Evolutionary conservation across 2,797 vertebrate species (phyloP).

Genomic region (Anguilla marmorata): DNA sequence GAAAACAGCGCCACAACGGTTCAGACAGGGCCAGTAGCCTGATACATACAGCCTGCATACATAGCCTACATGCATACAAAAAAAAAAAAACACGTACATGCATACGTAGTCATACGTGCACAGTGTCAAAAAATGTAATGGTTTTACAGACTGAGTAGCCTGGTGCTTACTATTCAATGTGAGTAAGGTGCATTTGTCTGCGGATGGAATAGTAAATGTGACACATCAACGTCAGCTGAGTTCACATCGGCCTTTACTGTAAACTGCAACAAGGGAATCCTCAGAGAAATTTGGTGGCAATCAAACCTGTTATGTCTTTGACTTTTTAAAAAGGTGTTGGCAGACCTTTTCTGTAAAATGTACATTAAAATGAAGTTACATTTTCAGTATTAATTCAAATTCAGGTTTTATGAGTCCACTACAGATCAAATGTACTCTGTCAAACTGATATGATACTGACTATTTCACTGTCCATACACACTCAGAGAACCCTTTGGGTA

Average conservation of each 20-base stretch:
- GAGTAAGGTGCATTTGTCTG: background rate
- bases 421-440: too few relatives aligned
- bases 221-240: background rate
- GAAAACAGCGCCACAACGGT: background rate
- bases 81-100: too few relatives aligned
- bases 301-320: conserved; percentile 3
- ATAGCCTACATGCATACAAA: background rate
- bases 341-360: background rate
- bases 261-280: background rate
- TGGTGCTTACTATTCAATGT: background rate
- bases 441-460: background rate
- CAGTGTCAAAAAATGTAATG: background rate
- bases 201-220: background rate
- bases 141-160: background rate
- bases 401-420: background rate
- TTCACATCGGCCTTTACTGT: background rate
- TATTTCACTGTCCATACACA: background rate
- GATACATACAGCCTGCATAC: background rate
- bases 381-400: background rate
- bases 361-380: background rate
- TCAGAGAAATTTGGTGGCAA: conserved; percentile 24
- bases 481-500: background rate
- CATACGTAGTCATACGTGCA: background rate
- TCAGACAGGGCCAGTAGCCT: background rate
- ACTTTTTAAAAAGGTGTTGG: background rate